Conservation (phyloP, 2,797 vertebrate genomes). For the Sus cebifrons region DNA sequence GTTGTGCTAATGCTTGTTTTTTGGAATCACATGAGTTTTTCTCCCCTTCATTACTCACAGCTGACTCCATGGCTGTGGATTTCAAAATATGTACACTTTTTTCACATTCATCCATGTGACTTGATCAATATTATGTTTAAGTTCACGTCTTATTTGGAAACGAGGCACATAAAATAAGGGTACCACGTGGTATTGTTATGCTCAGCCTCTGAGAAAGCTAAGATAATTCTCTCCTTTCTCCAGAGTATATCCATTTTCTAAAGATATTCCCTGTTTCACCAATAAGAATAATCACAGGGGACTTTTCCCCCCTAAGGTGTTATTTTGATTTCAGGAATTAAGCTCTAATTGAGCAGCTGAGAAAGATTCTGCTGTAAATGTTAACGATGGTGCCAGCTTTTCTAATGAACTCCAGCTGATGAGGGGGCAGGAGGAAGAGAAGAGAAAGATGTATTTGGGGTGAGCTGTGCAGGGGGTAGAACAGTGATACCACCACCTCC, state of each 20-base stretch:
- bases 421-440: background rate
- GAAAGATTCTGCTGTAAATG: conserved; percentile 76
- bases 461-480: no score
- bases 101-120: background rate
- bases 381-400: conserved; percentile 68
- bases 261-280: conserved; percentile 74
- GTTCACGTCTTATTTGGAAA: conserved; percentile 55
- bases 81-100: conserved; percentile 56
- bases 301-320: conserved; percentile 70
- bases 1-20: background rate
- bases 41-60: conserved; percentile 45
- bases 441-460: background rate
- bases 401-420: conserved; percentile 77
- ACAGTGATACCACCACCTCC: background rate
- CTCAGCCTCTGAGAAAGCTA: conserved; percentile 52
- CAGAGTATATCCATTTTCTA: conserved; percentile 71
- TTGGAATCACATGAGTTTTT: background rate
- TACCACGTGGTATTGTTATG: background rate
- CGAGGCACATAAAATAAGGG: background rate
- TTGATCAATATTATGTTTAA: conserved; percentile 24
- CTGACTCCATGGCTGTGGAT: conserved; percentile 34
- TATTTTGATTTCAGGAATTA: conserved; percentile 83
- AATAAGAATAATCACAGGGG: conserved; percentile 78
- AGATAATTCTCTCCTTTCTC: conserved; percentile 37
- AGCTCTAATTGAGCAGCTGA: conserved; percentile 81